Evolutionary conservation across 2,113 vertebrate genomes (phyloP), one percentile per base, ranked within the genome.

Genomic region (Oreocharis arfaki): DNA sequence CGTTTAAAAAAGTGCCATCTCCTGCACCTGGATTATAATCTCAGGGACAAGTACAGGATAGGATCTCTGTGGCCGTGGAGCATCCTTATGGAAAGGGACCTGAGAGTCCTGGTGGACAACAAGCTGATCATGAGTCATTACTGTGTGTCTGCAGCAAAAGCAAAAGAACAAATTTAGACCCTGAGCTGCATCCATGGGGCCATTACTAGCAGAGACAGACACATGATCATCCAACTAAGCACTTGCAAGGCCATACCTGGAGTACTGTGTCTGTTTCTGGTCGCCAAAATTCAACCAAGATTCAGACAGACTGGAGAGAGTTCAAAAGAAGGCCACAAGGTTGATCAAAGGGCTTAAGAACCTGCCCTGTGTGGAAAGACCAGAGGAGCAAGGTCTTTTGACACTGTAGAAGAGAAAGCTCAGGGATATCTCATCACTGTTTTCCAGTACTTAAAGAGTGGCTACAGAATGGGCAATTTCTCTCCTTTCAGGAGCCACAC

Each of bases 71-170:
- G 32, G 30, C 22, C 17, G 1, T 12, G 27, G 17, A 85, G 5
- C 24, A 69, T 41, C 30, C n/a, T 37, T 60, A 12, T 12, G 46
- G 52, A 55, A 82, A 87, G 28, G 10, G 2, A 50, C 2, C 14
- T 14, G 15, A 4, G 4, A 9, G 10, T 65, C 23, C 32, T 56
- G 41, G 18, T 50, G 28, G 9, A 78, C 47, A 27, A 5, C 14
- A 82, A 60, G 14, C 28, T 56, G 35, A 55, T 13, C 10, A 23
- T 20, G 44, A 76, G 16, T 32, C 44, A 77, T 9, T 35, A 77
- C 9, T 32, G 11, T 0, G 2, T 1, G 2, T 9, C 63, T 49
- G 32, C 32, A 82, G 18, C 21, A 63, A 44, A 35, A 60, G 4
- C 7, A 24, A 37, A n/a, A 55, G 21, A 73, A 20, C 10, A 35